Conservation (phyloP, 2,888 invertebrate genomes). For the Habrosyne pyritoides region DNA sequence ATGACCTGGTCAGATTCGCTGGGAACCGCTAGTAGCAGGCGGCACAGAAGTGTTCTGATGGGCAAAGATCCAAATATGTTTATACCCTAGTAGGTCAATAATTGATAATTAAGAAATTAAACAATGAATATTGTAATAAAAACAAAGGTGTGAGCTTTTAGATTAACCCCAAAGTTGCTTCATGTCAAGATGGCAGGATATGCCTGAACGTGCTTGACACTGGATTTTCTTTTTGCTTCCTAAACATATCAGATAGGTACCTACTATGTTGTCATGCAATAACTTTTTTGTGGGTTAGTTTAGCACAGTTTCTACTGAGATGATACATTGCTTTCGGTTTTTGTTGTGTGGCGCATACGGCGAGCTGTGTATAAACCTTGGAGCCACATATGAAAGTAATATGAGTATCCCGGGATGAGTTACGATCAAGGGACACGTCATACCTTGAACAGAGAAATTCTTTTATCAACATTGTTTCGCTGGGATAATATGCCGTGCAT, state of each 20-base stretch:
- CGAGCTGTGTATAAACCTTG: constrained; percentile 46
- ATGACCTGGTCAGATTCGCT: too few species aligned
- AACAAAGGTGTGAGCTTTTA: too few species aligned
- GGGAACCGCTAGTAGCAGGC: too few species aligned
- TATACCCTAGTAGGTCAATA: too few species aligned
- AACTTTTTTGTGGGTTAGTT: constrained; percentile 6
- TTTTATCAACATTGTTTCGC: constrained; percentile 63
- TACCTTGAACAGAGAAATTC: constrained; percentile 57
- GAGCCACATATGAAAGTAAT: constrained; percentile 56
- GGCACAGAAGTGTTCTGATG: too few species aligned
- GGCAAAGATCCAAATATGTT: too few species aligned
- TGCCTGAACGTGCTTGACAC: too few species aligned
- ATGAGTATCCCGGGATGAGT: constrained; percentile 57
- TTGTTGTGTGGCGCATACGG: constrained; percentile 36
- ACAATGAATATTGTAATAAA: too few species aligned
- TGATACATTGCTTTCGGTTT: constrained; percentile 52
- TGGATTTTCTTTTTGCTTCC: background rate
- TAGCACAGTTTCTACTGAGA: constrained; percentile 25
- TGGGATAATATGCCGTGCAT: constrained; percentile 44
- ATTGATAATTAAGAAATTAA: too few species aligned
- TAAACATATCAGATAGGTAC: background rate
- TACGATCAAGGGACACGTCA: constrained; percentile 63
- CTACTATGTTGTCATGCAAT: constrained; percentile 6
- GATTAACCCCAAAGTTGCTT: too few species aligned
- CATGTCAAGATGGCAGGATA: too few species aligned